These are phyloP conservation scores for Imbricaverruca yamaguchii DNA, from an alignment of 2,888 invertebrate genomes.

Conservation along the genomic window DNA sequence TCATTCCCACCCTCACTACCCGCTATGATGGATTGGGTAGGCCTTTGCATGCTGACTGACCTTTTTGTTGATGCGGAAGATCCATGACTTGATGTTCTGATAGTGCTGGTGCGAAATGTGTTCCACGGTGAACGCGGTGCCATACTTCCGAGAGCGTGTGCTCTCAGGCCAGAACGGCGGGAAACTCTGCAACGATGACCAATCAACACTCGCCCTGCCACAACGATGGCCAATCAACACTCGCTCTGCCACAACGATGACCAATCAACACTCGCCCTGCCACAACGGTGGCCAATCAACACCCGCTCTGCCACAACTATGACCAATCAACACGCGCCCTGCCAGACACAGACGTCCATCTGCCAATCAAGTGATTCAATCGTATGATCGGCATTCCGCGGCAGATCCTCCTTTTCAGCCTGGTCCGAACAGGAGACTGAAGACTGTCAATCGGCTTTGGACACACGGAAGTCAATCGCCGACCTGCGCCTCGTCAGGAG, in stretches of 20 bases:
- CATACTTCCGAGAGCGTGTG: conserved; percentile 80
- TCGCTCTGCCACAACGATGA: background rate
- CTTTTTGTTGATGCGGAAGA: conserved; percentile 91
- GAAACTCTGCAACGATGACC: conserved; percentile 28
- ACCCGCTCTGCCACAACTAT: background rate
- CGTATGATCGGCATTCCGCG: too few species aligned
- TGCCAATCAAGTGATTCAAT: too few species aligned
- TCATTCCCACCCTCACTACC: too few species aligned
- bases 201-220: too few species aligned
- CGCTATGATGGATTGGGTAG: too few species aligned
- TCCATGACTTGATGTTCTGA: conserved; percentile 91
- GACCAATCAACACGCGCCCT: too few species aligned
- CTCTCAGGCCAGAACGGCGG: conserved; percentile 91
- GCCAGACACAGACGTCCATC: too few species aligned
- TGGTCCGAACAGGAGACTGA: background rate
- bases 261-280: too few species aligned
- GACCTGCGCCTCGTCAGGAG: too few species aligned
- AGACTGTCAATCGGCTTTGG: background rate
- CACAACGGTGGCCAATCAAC: too few species aligned
- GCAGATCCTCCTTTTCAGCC: too few species aligned
- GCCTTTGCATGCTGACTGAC: conserved; percentile 42
- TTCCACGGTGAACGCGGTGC: conserved; percentile 89
- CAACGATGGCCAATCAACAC: too few species aligned
- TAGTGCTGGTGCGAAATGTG: conserved; percentile 89
- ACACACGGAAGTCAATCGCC: background rate